Conservation (phyloP, 1,140 invertebrate genomes). For the Propsilocerus akamusi region DNA sequence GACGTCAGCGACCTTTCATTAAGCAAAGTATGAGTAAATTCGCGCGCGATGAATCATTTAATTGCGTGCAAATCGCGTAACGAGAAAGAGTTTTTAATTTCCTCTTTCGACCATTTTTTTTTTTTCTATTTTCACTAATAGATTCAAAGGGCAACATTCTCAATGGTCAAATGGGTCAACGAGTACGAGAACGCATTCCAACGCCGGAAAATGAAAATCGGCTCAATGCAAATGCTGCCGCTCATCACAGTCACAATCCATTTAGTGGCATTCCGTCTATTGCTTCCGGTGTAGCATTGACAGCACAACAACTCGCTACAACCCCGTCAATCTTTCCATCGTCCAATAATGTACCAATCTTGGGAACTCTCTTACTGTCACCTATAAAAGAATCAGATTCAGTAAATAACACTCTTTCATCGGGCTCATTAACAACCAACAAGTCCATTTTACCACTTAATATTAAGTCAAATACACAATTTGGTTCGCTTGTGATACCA, state of each 20-base stretch:
- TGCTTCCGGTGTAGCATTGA: slow-evolving; percentile 17
- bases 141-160: slow-evolving; percentile 29
- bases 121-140: slow-evolving; percentile 6
- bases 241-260: neutral
- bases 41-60: neutral
- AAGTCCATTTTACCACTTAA: neutral
- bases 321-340: slow-evolving; percentile 37
- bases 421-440: slow-evolving; percentile 20
- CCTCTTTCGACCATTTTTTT: neutral
- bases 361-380: slow-evolving; percentile 52
- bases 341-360: slow-evolving; percentile 46
- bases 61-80: too few relatives aligned
- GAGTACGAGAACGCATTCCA: slow-evolving; percentile 58
- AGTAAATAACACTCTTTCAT: slow-evolving; percentile 44
- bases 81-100: neutral
- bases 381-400: slow-evolving; percentile 59
- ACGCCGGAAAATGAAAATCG: slow-evolving; percentile 59
- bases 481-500: neutral
- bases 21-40: slow-evolving; percentile 33
- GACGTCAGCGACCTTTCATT: slow-evolving; percentile 39
- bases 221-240: slow-evolving; percentile 21
- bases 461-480: neutral
- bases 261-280: slow-evolving; percentile 8
- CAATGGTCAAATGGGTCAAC: slow-evolving; percentile 44
- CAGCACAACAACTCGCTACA: slow-evolving; percentile 28